These are phyloP conservation scores for Agapornis canus DNA, from an alignment of 2,797 vertebrate species.

Conservation along the genomic window DNA sequence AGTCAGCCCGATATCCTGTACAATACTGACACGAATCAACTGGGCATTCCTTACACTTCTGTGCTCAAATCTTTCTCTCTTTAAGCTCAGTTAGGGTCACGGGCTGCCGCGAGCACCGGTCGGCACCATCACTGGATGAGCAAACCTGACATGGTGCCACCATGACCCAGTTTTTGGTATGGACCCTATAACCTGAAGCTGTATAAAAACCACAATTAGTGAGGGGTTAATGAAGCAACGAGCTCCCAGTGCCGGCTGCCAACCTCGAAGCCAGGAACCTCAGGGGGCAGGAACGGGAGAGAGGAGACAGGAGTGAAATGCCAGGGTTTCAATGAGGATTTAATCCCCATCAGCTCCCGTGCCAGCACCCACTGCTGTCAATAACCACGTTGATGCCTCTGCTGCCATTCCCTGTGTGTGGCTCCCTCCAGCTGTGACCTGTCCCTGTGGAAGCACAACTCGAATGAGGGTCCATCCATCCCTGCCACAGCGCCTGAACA, in stretches of 20 bases:
- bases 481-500: background rate
- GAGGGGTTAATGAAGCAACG: background rate
- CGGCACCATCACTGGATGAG: slow-evolving; percentile 58
- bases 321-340: slow-evolving; percentile 72
- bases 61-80: slow-evolving; percentile 22
- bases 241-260: background rate
- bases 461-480: background rate
- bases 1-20: too few relatives aligned
- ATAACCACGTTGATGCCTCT: slow-evolving; percentile 49
- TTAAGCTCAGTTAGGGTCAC: slow-evolving; percentile 68
- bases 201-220: background rate
- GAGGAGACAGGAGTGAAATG: background rate
- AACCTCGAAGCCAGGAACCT: slow-evolving; percentile 5
- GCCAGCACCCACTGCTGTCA: slow-evolving; percentile 75
- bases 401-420: background rate
- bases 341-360: slow-evolving; percentile 48
- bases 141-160: slow-evolving; percentile 34
- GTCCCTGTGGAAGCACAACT: background rate
- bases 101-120: slow-evolving; percentile 63
- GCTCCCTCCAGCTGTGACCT: background rate
- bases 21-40: too few relatives aligned
- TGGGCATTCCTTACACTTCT: slow-evolving; percentile 60
- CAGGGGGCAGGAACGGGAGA: background rate
- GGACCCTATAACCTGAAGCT: background rate
- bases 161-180: background rate